Conservation (phyloP, 2,797 vertebrate genomes). For the Lophius americanus region DNA sequence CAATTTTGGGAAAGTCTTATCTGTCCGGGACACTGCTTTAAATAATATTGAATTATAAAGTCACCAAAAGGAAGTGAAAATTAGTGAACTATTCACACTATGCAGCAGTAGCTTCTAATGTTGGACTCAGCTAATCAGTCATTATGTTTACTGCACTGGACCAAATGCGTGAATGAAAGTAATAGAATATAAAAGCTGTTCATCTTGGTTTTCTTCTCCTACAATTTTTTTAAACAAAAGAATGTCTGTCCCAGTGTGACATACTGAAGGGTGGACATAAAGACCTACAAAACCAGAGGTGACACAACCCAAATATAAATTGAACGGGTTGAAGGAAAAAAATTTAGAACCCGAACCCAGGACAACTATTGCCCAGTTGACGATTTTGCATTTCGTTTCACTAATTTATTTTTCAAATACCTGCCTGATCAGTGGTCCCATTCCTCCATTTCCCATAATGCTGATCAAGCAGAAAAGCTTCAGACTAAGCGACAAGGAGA, state of each 20-base stretch:
- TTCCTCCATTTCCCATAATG: conserved; percentile 30
- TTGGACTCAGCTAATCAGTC: background rate
- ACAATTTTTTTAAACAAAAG: conserved; percentile 1
- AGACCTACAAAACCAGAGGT: conserved; percentile 45
- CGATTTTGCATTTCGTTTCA: conserved; percentile 1
- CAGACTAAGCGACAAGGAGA: conserved; percentile 12
- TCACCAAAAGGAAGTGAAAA: too few relatives aligned
- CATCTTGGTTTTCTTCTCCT: background rate
- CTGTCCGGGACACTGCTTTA: too few relatives aligned
- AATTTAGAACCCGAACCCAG: conserved; percentile 20
- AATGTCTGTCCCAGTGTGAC: conserved; percentile 1
- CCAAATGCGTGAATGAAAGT: background rate
- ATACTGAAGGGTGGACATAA: conserved; percentile 20
- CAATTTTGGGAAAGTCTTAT: too few relatives aligned
- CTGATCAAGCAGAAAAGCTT: conserved; percentile 48
- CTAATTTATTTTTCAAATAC: conserved; percentile 36
- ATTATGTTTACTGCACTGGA: background rate
- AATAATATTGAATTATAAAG: too few relatives aligned
- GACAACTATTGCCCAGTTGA: conserved; percentile 6
- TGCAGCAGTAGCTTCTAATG: background rate
- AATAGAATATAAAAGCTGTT: background rate
- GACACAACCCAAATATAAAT: conserved; percentile 44
- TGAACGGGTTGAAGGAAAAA: conserved; percentile 21
- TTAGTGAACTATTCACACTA: too few relatives aligned
- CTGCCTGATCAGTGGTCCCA: background rate